A percentile compares a stretch with the other conserved stretches of the same genome.
These are phyloP conservation scores for Notolepis coatsorum DNA, from an alignment of 2,797 vertebrate genomes.

Conservation along the genomic window DNA sequence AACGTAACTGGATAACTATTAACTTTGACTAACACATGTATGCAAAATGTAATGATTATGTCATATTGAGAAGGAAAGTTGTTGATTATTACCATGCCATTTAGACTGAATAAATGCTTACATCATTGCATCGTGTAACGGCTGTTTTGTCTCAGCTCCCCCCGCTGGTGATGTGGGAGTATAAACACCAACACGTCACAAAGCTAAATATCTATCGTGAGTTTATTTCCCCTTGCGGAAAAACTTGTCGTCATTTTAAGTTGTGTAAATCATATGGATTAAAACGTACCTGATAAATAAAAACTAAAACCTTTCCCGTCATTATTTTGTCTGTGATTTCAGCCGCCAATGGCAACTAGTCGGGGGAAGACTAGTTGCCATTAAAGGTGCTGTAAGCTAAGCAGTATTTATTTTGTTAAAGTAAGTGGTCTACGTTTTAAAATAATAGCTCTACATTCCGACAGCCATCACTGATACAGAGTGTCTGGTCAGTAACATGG, in stretches of 20 bases:
- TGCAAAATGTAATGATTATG: slow-evolving; percentile 58
- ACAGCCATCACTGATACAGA: too few species aligned
- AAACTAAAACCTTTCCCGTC: too few species aligned
- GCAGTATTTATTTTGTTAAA: too few species aligned
- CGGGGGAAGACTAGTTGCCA: too few species aligned
- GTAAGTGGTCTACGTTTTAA: too few species aligned
- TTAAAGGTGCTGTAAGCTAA: too few species aligned
- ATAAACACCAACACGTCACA: slow-evolving; percentile 10
- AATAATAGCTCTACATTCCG: too few species aligned
- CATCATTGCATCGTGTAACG: slow-evolving; percentile 35
- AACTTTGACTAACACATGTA: slow-evolving; percentile 63
- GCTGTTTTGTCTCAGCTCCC: slow-evolving; percentile 31
- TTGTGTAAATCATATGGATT: too few species aligned
- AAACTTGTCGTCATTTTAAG: neutral
- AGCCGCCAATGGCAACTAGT: too few species aligned
- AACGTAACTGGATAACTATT: slow-evolving; percentile 41
- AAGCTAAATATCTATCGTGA: neutral
- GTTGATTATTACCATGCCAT: slow-evolving; percentile 64
- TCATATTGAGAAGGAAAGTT: slow-evolving; percentile 65
- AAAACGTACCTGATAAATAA: too few species aligned
- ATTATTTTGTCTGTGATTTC: too few species aligned
- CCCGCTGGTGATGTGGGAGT: slow-evolving; percentile 28
- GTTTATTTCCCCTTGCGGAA: neutral
- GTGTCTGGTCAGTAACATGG: too few species aligned
- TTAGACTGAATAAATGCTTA: slow-evolving; percentile 77